These are phyloP conservation scores for Druceiella hillmani DNA, from an alignment of 2,888 invertebrate species.

Conservation along the genomic window DNA sequence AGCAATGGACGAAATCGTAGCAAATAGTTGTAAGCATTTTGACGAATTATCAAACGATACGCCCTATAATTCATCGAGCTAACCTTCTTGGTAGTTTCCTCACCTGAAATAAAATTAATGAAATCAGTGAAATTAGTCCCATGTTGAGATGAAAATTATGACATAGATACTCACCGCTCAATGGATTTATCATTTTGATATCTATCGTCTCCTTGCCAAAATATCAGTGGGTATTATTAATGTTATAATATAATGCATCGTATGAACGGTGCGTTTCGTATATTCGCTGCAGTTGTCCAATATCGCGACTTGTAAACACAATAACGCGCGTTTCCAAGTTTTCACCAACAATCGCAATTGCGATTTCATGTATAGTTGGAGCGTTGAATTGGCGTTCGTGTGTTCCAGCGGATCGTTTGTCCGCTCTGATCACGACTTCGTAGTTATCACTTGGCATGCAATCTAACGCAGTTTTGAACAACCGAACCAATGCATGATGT, in stretches of 20 bases:
- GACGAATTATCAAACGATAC: slow-evolving; percentile 27
- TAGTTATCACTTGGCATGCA: slow-evolving; percentile 26
- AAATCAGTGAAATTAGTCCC: slow-evolving; percentile 11
- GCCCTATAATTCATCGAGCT: slow-evolving; percentile 26
- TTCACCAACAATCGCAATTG: too few species aligned
- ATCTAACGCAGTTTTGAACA: slow-evolving; percentile 23
- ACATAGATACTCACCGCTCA: slow-evolving; percentile 13
- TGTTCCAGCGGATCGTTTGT: slow-evolving; percentile 26
- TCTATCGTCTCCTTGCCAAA: slow-evolving; percentile 25
- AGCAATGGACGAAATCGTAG: slow-evolving; percentile 25
- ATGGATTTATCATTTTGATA: slow-evolving; percentile 24
- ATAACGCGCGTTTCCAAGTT: slow-evolving; percentile 22
- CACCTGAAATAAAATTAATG: slow-evolving; percentile 17
- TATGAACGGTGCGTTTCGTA: slow-evolving; percentile 29
- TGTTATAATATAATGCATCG: slow-evolving; percentile 32
- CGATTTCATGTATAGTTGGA: slow-evolving; percentile 27
- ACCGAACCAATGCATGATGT: slow-evolving; percentile 21
- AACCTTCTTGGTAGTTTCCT: slow-evolving; percentile 25
- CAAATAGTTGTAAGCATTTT: slow-evolving; percentile 24
- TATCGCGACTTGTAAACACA: slow-evolving; percentile 22
- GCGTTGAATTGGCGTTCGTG: slow-evolving; percentile 27
- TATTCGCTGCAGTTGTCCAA: slow-evolving; percentile 22
- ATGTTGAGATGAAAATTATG: neutral
- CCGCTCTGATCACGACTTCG: slow-evolving; percentile 28
- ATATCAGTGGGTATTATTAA: slow-evolving; percentile 29